Evolutionary conservation across 2,797 vertebrate genomes (phyloP), one percentile per base, ranked within the genome.

Genomic region (Sebastes taczanowskii): DNA sequence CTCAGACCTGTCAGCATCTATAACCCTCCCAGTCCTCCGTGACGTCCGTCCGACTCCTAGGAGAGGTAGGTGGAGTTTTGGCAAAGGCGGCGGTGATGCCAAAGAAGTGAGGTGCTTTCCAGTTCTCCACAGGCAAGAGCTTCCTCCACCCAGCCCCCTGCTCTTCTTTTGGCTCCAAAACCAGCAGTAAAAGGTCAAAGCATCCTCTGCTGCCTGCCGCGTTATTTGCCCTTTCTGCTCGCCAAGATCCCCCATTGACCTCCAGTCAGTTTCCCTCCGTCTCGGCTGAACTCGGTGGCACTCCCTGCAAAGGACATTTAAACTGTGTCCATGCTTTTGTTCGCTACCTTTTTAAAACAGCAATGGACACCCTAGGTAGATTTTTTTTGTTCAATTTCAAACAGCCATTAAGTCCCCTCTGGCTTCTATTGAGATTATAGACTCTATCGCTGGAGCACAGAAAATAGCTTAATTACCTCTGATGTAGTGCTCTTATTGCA

Each of bases 181-280:
- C 25, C 52, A 85, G 72, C 89, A 80, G 75, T 59, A 53, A 94
- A 95, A 95, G 92, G 93, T 94, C 93, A 93, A 77, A 81, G 75
- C 85, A 79, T 91, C 87, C 84, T 90, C 80, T 60, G 81, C 84
- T 74, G 81, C 83, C 75, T 79, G 76, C 59, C 22, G 68, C 74
- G 53, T 86, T 72, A 70, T 92, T 84, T 91, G 91, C 88, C 90
- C 83, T 92, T 92, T 89, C 81, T 82, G 72, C 81, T 90, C 23
- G 81, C 90, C 88, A 91, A 92, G 87, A 93, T 81, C 82, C 86
- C 84, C 88, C 78, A 68, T 71, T 93, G 90, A 87, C 91, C 90
- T 91, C 64, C 81, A 82, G 86, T 89, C 82, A 68, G 29, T 64
- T 84, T 79, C 81, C 34, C 68, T 73, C 53, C 27, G 68, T 35